phyloP scores from a whole-genome alignment of 2,888 invertebrate species.

The Oligia strigilis region DNA sequence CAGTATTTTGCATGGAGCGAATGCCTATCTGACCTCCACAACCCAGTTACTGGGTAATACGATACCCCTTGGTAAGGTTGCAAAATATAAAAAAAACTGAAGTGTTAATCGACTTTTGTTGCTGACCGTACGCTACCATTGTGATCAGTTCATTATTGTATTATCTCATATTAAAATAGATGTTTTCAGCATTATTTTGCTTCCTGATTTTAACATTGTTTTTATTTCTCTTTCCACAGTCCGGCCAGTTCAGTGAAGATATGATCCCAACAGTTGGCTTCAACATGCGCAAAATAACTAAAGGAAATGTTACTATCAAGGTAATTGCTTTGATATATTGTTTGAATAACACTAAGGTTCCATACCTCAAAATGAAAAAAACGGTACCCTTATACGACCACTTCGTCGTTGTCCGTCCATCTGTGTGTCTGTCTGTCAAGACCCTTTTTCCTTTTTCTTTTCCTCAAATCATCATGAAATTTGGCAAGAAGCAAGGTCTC shows the following conservation, averaged over 20 bases:
- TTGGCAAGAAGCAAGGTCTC: too few relatives aligned
- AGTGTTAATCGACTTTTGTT: too few relatives aligned
- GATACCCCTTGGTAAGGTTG: too few relatives aligned
- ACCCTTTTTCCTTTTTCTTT: too few relatives aligned
- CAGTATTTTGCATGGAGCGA: too few relatives aligned
- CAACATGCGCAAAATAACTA: constrained; percentile 99
- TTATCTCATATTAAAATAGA: background rate
- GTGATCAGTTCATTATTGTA: background rate
- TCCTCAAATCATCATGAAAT: too few relatives aligned
- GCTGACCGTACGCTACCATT: too few relatives aligned
- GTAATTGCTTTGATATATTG: constrained; percentile 75
- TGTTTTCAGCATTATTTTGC: background rate
- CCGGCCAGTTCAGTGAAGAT: constrained; percentile 99
- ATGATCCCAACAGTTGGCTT: constrained; percentile 99
- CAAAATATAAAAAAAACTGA: too few relatives aligned
- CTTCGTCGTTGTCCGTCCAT: background rate
- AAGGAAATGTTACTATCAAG: constrained; percentile 99
- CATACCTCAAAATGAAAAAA: background rate
- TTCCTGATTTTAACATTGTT: background rate
- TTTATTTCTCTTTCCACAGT: constrained; percentile 90
- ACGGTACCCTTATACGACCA: background rate
- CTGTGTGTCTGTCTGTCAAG: too few relatives aligned
- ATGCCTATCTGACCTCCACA: too few relatives aligned
- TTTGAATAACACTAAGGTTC: background rate
- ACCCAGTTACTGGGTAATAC: too few relatives aligned